Evolutionary conservation across 2,797 vertebrate species (phyloP).

Genomic region (Fringilla coelebs): DNA sequence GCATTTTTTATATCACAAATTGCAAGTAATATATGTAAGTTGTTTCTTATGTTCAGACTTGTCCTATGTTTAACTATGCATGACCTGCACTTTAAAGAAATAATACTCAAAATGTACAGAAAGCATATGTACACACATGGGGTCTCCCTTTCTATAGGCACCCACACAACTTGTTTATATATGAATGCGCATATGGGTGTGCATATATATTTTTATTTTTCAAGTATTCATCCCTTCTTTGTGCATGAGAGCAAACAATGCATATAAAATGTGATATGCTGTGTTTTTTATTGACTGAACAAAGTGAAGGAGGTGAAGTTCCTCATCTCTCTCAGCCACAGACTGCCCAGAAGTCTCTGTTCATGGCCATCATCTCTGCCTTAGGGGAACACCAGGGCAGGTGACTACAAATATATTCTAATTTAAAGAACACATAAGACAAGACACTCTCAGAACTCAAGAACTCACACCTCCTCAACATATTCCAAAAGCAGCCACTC

Average conservation of each 20-base stretch:
- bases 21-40: not conserved
- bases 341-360: not conserved
- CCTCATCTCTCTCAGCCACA: not conserved
- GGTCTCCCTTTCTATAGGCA: not conserved
- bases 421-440: not conserved
- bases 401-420: not conserved
- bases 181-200: not conserved
- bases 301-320: not conserved
- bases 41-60: not conserved
- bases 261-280: rapidly evolving
- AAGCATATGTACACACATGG: not conserved
- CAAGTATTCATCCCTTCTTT: not conserved
- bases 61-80: not conserved
- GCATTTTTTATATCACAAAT: not conserved
- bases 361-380: not conserved
- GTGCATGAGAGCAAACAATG: not conserved
- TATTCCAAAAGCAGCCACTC: not conserved
- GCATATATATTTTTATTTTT: rapidly evolving
- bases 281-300: not conserved
- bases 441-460: not conserved
- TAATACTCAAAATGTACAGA: not conserved
- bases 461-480: not conserved
- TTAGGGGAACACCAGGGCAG: not conserved
- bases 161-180: not conserved
- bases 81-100: not conserved